Evolutionary conservation across 2,797 vertebrate genomes (phyloP).

Genomic region (Alosa sapidissima): DNA sequence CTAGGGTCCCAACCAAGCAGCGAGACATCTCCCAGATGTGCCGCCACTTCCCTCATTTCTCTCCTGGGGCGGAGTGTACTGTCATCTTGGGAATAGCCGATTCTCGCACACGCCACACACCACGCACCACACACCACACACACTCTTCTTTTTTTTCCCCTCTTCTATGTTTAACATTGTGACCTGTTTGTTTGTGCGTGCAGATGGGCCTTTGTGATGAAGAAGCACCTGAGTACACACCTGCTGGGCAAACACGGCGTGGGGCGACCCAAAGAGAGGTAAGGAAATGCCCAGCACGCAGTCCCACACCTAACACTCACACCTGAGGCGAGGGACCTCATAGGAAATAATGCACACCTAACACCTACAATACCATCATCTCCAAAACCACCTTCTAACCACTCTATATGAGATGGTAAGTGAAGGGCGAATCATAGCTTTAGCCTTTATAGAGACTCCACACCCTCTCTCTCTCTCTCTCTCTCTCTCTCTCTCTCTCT

Average conservation of each 20-base stretch:
- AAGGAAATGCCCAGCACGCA: conserved; percentile 50
- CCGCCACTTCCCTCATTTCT: not conserved
- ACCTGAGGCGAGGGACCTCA: not conserved
- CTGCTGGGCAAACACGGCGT: conserved; percentile 94
- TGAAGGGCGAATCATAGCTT: not conserved
- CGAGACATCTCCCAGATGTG: not conserved
- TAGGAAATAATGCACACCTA: not conserved
- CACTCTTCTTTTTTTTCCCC: not conserved
- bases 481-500: not conserved
- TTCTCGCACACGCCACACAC: not conserved
- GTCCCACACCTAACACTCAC: not conserved
- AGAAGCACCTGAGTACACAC: conserved; percentile 97
- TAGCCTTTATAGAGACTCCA: not conserved
- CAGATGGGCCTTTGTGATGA: conserved; percentile 99
- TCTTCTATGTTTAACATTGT: not conserved
- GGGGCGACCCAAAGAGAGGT: conserved; percentile 97
- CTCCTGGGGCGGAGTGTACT: not conserved
- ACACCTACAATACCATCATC: not conserved
- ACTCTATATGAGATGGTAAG: not conserved
- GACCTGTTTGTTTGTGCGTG: conserved; percentile 60
- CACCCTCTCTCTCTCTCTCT: not conserved
- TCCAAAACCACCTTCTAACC: not conserved
- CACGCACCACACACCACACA: conserved; percentile 20
- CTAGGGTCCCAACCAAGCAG: not conserved
- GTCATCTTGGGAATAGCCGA: not conserved